These are phyloP conservation scores for Drosophila novamexicana DNA, from an alignment of 1,140 invertebrate genomes.

Conservation along the genomic window DNA sequence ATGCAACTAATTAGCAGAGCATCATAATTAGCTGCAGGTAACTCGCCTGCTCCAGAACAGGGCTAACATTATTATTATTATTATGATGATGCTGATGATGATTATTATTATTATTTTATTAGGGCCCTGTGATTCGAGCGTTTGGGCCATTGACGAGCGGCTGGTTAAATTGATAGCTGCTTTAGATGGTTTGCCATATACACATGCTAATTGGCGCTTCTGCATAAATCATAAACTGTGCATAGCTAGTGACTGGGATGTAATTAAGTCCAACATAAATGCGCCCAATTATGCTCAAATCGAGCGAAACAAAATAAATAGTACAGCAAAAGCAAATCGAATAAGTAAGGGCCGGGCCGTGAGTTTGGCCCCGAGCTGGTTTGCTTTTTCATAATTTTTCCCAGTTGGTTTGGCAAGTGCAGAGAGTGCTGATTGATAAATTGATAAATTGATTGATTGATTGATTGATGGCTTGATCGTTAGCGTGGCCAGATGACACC, in stretches of 20 bases:
- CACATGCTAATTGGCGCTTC: slow-evolving; percentile 22
- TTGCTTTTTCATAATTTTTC: slow-evolving; percentile 28
- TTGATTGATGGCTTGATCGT: slow-evolving; percentile 65
- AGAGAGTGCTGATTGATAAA: slow-evolving; percentile 70
- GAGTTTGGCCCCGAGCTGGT: background rate
- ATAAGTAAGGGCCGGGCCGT: background rate
- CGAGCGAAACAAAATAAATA: background rate
- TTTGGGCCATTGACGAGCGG: slow-evolving; percentile 4
- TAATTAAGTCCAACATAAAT: slow-evolving; percentile 32
- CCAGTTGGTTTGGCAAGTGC: slow-evolving; percentile 28
- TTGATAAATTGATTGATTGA: slow-evolving; percentile 78
- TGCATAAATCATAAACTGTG: slow-evolving; percentile 47
- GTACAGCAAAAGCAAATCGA: slow-evolving; percentile 4
- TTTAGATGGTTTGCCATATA: background rate
- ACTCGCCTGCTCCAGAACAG: background rate
- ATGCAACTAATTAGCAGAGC: slow-evolving; percentile 74
- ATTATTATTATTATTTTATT: slow-evolving; percentile 39
- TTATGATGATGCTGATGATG: too few species aligned
- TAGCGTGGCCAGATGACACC: slow-evolving; percentile 43
- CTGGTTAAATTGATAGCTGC: background rate
- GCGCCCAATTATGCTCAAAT: slow-evolving; percentile 34
- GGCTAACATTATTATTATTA: background rate
- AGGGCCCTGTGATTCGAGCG: slow-evolving; percentile 4
- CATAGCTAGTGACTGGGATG: background rate
- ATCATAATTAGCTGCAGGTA: slow-evolving; percentile 32